Evolutionary conservation across 2,113 vertebrate species (phyloP), one percentile per base, ranked within the genome.

Genomic region (Chinchilla lanigera): DNA sequence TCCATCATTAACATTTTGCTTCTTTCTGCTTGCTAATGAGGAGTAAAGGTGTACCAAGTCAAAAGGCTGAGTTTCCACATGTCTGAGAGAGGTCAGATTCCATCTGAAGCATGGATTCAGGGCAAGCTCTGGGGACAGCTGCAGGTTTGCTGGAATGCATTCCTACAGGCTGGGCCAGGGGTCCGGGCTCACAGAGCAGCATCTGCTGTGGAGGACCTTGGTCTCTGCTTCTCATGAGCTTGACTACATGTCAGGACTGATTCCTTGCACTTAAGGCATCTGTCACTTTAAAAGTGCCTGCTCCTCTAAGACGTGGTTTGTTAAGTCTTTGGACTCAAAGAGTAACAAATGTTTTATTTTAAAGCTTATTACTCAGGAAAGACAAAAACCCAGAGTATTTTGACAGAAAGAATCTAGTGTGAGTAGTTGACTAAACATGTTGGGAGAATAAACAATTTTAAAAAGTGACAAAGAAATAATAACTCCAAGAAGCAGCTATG

Each of bases 331-430:
- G 38, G 52, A 89, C 4, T 22, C 50, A 69, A 41, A 65, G 35
- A 52, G 82, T 44, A 63, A 26, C 50, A 93, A 83, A 14, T 0
- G 4, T 63, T 54, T 97, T 86, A 95, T 22, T 95, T 95, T 52
- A 58, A 60, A 56, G 30, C 4, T 2, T 86, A n/a, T 63, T 41
- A 77, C 5, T 28, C 11, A 71, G 47, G 63, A 75, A 81, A 69
- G 58, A 63, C 7, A 89, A 60, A 24, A 63, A 11, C 71, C 54
- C 41, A 91, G 20, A 71, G 10, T 61, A 67, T 81, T 85, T 94
- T 38, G 47, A 63, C n/a, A 86, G 78, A 38, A 22, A 92, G 86
- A 85, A 77, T 88, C 95, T 38, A 81, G n/a, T 20, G 56, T 38
- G 86, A 67, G 75, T 81, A 61, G 44, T 17, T n/a, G 56, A 61